Evolutionary conservation across 1,140 invertebrate species (phyloP).

Genomic region (Eupristina koningsbergeri): DNA sequence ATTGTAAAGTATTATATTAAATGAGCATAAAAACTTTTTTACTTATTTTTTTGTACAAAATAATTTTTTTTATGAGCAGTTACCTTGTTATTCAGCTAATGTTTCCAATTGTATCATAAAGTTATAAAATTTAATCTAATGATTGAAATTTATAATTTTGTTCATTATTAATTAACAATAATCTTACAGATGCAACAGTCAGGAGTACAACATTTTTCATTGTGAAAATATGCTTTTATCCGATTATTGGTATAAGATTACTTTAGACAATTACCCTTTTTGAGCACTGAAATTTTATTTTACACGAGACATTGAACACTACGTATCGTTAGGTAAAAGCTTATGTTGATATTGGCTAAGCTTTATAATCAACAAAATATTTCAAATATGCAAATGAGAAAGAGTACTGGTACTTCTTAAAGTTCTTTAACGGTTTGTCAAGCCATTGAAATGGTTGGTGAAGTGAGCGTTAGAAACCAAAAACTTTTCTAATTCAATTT

Average conservation of each 20-base stretch:
- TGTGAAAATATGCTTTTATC: background rate
- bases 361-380: slow-evolving; percentile 21
- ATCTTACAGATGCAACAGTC: too few relatives aligned
- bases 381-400: slow-evolving; percentile 33
- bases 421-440: slow-evolving; percentile 34
- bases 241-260: background rate
- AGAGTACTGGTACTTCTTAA: slow-evolving; percentile 5
- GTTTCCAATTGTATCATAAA: too few relatives aligned
- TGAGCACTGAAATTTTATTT: background rate
- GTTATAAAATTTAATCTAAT: too few relatives aligned
- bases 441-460: slow-evolving; percentile 9
- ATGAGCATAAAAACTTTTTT: too few relatives aligned
- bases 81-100: too few relatives aligned
- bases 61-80: too few relatives aligned
- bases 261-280: background rate
- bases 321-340: background rate
- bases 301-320: background rate
- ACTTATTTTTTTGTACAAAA: too few relatives aligned
- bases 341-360: slow-evolving; percentile 6
- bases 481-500: slow-evolving; percentile 53
- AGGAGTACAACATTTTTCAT: too few relatives aligned
- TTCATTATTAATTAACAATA: too few relatives aligned
- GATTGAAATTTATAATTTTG: too few relatives aligned
- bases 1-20: too few relatives aligned
- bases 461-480: slow-evolving; percentile 19